phyloP scores from a whole-genome alignment of 2,888 invertebrate genomes.

The Chrysotoxum bicinctum region DNA sequence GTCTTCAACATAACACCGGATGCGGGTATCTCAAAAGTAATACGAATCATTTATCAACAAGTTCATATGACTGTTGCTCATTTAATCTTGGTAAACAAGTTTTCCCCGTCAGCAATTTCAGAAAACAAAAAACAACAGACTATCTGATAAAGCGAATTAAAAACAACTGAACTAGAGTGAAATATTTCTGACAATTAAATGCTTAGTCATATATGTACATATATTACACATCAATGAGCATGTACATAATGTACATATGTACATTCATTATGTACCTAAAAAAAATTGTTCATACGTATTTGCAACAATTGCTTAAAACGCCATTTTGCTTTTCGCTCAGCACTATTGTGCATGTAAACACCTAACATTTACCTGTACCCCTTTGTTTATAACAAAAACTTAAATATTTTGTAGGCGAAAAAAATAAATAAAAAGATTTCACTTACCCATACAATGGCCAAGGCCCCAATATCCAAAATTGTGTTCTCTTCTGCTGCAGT shows the following conservation, averaged over 20 bases:
- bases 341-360: slow-evolving; percentile 20
- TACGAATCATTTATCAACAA: background rate
- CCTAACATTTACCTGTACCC: slow-evolving; percentile 84
- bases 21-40: no score
- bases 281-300: background rate
- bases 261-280: background rate
- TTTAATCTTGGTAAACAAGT: background rate
- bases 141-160: background rate
- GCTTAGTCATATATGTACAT: background rate
- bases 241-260: background rate
- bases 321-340: slow-evolving; percentile 29
- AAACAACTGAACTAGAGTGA: background rate
- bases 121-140: background rate
- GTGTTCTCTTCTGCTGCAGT: slow-evolving; percentile 73
- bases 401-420: slow-evolving; percentile 3
- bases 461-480: slow-evolving; percentile 81
- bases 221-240: background rate
- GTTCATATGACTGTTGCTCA: background rate
- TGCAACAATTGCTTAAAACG: slow-evolving; percentile 15
- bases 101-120: background rate
- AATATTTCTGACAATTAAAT: background rate
- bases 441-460: slow-evolving; percentile 84
- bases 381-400: background rate
- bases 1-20: no score
- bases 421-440: slow-evolving; percentile 37